Evolutionary conservation across 30 jellyfish, hydroid and myxozoan species (phyloP).

Genomic region (Nemopilema nomurai): DNA sequence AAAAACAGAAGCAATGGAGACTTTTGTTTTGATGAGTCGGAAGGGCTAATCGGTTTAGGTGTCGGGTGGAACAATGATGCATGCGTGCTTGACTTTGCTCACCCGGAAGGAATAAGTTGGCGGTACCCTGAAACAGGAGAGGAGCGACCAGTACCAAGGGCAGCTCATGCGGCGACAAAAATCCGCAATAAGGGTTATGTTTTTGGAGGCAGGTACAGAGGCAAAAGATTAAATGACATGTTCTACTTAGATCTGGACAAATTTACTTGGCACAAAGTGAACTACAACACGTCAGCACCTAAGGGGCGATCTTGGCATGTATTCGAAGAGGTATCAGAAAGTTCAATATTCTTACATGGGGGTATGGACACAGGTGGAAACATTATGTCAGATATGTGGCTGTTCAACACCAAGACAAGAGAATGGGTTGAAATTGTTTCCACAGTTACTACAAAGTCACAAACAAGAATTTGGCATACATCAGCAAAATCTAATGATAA

Average conservation of each 20-base stretch:
- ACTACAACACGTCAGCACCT: constrained; percentile 54
- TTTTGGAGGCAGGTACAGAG: constrained; percentile 83
- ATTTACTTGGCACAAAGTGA: constrained; percentile 65
- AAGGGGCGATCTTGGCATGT: constrained; percentile 92
- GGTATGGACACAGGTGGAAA: constrained; percentile 75
- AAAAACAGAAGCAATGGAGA: constrained; percentile 64
- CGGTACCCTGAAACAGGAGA: constrained; percentile 54
- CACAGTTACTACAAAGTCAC: constrained; percentile 11
- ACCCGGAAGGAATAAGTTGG: constrained; percentile 66
- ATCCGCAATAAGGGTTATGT: constrained; percentile 65
- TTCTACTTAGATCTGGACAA: constrained; percentile 56
- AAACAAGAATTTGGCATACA: constrained; percentile 91
- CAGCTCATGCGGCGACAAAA: constrained; percentile 83
- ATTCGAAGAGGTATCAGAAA: constrained; percentile 37
- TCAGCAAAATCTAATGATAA: constrained; percentile 42
- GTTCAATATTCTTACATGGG: constrained; percentile 61
- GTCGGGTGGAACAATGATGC: constrained; percentile 86
- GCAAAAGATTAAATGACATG: constrained; percentile 76
- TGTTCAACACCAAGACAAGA: constrained; percentile 38
- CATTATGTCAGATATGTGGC: constrained; percentile 79
- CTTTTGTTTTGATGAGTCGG: constrained; percentile 68
- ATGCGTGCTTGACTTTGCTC: constrained; percentile 64
- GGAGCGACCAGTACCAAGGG: constrained; percentile 81
- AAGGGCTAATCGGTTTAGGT: constrained; percentile 58
- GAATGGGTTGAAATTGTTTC: constrained; percentile 68